Evolutionary conservation across 1,140 invertebrate species (phyloP), one percentile per base, ranked within the genome.

Genomic region (Ruditapes philippinarum): DNA sequence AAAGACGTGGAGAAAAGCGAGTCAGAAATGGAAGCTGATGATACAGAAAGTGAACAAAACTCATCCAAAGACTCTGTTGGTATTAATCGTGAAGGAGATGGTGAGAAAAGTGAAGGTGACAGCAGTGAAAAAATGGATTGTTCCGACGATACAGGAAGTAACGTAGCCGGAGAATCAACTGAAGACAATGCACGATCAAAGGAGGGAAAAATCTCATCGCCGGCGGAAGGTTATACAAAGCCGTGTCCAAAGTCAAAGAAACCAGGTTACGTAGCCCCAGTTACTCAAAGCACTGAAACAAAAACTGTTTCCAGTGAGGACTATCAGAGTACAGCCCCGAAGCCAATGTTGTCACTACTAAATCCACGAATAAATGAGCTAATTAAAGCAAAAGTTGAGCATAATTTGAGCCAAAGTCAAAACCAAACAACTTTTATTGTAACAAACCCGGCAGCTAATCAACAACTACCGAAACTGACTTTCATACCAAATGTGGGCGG

Each of bases 181-280:
- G 40, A 31, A 33, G 40, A 74, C 49, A 65, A 68, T 7, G 25
- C 0, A 0, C 45, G 40, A 85, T 68, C 60, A 54, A 54, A 40
- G 87, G 36, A 74, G 78, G 65, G 33, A 40, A 76, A 87, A 83
- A 80, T 79, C 84, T n/a, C 25, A 51, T 9, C 83, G 54, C 81
- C 38, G 40, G 36, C 25, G 3, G 57, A 40, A 54, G 74, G n/a
- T 9, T 85, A 83, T 60, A 62, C 80, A 28, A 91, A 57, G 62
- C 89, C 62, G 2, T 86, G 86, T 68, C 68, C 89, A 78, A 80
- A 78, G 51, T 88, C 85, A n/a, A 88, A 88, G 76, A 88, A 88
- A 42, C 85, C 80, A 45, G 86, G 85, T 17, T 90, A 83, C 38
- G 60, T 90, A 22, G 60, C 83, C 33, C 49, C 76, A 14, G 40